Evolutionary conservation across 2,113 vertebrate genomes (phyloP).

Genomic region (Ptilorrhoa leucosticta): DNA sequence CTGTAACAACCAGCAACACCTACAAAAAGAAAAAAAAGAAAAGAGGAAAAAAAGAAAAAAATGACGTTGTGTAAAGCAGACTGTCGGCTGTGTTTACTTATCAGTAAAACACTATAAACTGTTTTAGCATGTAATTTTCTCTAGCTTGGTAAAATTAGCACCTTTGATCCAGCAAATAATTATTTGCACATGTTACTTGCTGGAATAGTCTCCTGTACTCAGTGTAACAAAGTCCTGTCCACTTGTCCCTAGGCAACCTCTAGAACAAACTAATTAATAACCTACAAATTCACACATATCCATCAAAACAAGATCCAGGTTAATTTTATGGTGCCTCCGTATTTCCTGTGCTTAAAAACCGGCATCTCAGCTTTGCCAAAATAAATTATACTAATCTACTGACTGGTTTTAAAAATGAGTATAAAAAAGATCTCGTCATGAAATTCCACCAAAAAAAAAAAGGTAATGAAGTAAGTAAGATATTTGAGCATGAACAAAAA

Average conservation of each 20-base stretch:
- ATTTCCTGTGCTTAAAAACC: background rate
- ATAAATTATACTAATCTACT: background rate
- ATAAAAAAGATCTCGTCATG: background rate
- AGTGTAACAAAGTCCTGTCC: background rate
- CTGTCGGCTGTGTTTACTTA: background rate
- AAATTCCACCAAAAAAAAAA: background rate
- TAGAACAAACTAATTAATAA: background rate
- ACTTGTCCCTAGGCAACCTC: constrained; percentile 19
- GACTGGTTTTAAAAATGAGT: background rate
- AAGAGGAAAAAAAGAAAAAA: fast-evolving
- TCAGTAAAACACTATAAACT: too few relatives aligned
- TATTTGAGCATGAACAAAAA: background rate
- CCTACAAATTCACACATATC: background rate
- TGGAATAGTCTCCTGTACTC: background rate
- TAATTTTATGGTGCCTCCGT: background rate
- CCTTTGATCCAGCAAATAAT: background rate
- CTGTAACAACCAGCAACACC: background rate
- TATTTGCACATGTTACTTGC: background rate
- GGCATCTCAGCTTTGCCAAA: background rate
- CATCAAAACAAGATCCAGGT: background rate
- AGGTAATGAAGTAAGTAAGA: background rate
- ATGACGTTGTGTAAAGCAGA: fast-evolving
- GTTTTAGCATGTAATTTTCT: background rate
- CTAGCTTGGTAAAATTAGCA: background rate
- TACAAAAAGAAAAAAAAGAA: background rate